Evolutionary conservation across 2,113 vertebrate genomes (phyloP), one percentile per base, ranked within the genome.

Genomic region (Menura novaehollandiae): DNA sequence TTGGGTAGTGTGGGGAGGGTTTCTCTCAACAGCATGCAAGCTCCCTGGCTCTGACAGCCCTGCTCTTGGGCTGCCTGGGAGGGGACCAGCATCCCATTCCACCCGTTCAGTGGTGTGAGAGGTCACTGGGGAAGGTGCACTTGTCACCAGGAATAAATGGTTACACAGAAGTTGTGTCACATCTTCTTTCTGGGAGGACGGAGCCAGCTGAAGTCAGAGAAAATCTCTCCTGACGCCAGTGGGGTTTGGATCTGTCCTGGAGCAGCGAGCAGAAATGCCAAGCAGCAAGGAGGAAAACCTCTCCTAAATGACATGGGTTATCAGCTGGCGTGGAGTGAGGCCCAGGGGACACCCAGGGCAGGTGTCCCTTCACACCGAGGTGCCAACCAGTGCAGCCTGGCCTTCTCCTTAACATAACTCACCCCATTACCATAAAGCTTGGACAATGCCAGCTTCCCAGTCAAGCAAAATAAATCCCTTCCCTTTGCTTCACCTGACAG

Each of bases 61-160:
- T 44, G 95, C 91, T 96, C 44, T 35, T 4, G 32, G 88, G 71
- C 72, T 85, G 91, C 94, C 94, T 88, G 33, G 47, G 63, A 95
- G 93, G 88, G 85, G 69, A 88, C 74, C 19, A 2, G 63, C 63
- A 83, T 20, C 85, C 89, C 18, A 0, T 23, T 49, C 68, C 44
- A 68, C 67, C 63, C 3, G 0, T 24, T 80, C 1, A 0, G 46
- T 0, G 0, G 67, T 59, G 88, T 60, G 71, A 92, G 55, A 85
- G 82, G 93, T 91, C 93, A 59, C 52, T 1, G 6, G 56, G 85
- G 79, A 90, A 93, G 76, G 56, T 60, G 64, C 83, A 84, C 88
- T 88, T 95, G 93, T 96, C 95, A 92, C 83, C 90, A 92, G 82
- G 60, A 93, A 96, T 96, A 95, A 97, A 44, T 55, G 0, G 0